Percentiles rank a stretch among this genome's conserved stretches.
phyloP scores from a whole-genome alignment of 2,113 vertebrate genomes.

The Pluvianellus socialis region DNA sequence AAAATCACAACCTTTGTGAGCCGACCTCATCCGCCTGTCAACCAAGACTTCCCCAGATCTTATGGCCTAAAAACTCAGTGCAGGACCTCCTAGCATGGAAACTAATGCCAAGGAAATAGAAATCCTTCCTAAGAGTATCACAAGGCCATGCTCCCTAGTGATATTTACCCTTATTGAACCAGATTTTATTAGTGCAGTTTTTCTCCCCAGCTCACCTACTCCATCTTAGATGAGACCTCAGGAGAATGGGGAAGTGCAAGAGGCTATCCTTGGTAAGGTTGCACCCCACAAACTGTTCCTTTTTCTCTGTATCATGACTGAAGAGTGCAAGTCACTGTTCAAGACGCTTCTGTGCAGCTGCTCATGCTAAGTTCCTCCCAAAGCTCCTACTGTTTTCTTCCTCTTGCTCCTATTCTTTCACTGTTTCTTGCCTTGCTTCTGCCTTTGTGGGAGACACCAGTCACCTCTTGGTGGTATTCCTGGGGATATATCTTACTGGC shows the following conservation, averaged over 20 bases:
- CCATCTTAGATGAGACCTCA: background rate
- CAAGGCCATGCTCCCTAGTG: background rate
- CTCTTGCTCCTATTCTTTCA: background rate
- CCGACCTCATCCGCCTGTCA: background rate
- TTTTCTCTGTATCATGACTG: background rate
- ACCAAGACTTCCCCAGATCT: background rate
- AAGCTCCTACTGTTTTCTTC: background rate
- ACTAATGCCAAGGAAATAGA: background rate
- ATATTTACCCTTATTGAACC: background rate
- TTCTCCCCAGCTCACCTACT: background rate
- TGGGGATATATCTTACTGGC: background rate
- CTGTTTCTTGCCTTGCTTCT: background rate
- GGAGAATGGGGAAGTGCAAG: background rate
- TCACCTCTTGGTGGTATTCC: background rate
- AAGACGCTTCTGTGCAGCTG: background rate
- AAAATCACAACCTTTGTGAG: background rate
- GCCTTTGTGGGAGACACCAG: background rate
- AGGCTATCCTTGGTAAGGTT: background rate
- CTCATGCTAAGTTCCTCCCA: background rate
- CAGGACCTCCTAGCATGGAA: background rate
- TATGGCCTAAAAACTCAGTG: background rate
- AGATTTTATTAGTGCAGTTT: background rate
- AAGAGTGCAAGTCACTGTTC: background rate
- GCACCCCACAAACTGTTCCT: background rate
- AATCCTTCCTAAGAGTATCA: background rate